phyloP scores from a whole-genome alignment of 2,113 vertebrate species.

The Thomomys bottae region DNA sequence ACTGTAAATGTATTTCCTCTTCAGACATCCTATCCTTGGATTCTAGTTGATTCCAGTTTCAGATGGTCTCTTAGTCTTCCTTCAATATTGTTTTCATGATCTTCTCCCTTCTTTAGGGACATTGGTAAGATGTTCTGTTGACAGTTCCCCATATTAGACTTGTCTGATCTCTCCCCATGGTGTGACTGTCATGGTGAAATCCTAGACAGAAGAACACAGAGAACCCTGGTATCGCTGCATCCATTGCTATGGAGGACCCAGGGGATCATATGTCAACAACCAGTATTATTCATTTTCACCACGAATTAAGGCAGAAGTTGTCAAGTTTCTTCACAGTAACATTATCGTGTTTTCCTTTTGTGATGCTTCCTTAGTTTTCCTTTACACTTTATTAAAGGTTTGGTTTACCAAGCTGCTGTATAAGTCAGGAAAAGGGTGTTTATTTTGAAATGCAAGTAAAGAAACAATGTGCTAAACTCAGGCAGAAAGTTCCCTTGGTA shows the following conservation, averaged over 20 bases:
- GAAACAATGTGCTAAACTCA: not conserved
- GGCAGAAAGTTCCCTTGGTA: not conserved
- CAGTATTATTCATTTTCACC: not conserved
- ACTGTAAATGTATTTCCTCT: too few relatives aligned
- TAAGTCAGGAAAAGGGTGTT: not conserved
- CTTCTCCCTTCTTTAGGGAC: not conserved
- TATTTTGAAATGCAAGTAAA: not conserved
- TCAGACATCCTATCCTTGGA: too few relatives aligned
- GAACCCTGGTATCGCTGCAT: not conserved
- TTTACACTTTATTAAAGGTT: too few relatives aligned
- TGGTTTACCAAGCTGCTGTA: too few relatives aligned
- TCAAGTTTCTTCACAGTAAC: not conserved
- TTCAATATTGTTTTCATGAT: not conserved
- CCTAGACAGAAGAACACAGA: not conserved
- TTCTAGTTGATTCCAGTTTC: not conserved
- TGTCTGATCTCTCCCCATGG: not conserved
- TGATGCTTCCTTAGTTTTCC: too few relatives aligned
- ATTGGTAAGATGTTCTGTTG: not conserved
- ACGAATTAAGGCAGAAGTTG: not conserved
- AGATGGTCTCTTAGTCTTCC: not conserved
- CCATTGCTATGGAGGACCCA: not conserved
- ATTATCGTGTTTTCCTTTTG: not conserved
- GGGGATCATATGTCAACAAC: not conserved
- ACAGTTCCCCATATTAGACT: not conserved
- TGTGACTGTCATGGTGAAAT: not conserved